Evolutionary conservation across 2,797 vertebrate genomes (phyloP).

Genomic region (Lutjanus argentimaculatus): DNA sequence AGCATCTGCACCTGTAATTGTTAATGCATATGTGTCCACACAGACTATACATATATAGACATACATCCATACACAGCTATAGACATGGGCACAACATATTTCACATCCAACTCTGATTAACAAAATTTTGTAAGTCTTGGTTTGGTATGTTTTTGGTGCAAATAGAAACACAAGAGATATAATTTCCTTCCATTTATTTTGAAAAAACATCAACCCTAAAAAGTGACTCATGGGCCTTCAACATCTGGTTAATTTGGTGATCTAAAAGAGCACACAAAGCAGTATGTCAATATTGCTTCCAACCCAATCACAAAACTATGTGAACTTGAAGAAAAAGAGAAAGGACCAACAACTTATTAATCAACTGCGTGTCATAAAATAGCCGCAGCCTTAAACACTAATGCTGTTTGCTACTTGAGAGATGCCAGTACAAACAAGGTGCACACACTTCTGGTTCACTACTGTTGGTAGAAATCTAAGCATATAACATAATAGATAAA

Average conservation of each 20-base stretch:
- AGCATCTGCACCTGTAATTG: background rate
- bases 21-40: conserved; percentile 6
- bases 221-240: background rate
- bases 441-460: conserved; percentile 16
- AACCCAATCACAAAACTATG: conserved; percentile 3
- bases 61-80: background rate
- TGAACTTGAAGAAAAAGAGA: background rate
- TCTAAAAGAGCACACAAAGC: conserved; percentile 12
- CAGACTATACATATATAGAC: background rate
- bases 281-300: background rate
- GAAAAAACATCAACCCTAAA: background rate
- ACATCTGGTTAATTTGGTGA: background rate
- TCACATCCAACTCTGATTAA: background rate
- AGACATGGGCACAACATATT: background rate
- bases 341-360: background rate
- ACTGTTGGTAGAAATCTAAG: background rate
- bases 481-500: background rate
- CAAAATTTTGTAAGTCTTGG: background rate
- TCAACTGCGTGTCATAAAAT: conserved; percentile 2
- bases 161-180: background rate
- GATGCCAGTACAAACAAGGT: conserved; percentile 1
- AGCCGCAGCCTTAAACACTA: background rate
- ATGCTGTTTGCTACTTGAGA: background rate
- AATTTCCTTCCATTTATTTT: background rate
- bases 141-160: background rate